A percentile compares a stretch with the other conserved stretches of the same genome.
phyloP scores from a whole-genome alignment of 2,888 invertebrate genomes.

The Polietes domitor region DNA sequence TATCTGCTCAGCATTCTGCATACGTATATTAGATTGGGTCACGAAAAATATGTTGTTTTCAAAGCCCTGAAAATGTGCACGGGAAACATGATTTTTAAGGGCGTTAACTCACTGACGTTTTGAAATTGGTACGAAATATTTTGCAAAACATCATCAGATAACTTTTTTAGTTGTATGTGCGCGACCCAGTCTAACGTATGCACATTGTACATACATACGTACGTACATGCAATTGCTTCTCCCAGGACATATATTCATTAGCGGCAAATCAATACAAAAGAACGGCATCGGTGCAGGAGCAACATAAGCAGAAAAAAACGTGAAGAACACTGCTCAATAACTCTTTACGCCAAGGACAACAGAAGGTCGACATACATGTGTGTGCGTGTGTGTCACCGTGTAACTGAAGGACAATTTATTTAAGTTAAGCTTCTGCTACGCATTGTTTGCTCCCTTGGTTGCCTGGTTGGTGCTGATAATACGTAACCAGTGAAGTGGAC shows the following conservation, averaged over 20 bases:
- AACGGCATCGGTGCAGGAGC: neutral
- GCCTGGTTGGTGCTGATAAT: constrained; percentile 2
- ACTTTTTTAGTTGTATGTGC: too few relatives aligned
- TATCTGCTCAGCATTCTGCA: too few relatives aligned
- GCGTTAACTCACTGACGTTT: too few relatives aligned
- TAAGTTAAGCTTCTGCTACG: neutral
- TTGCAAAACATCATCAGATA: too few relatives aligned
- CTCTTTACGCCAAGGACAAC: constrained; percentile 56
- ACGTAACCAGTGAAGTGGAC: constrained; percentile 44
- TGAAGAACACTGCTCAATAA: constrained; percentile 35
- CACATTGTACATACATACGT: neutral
- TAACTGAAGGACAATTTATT: constrained; percentile 3
- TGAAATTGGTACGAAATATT: too few relatives aligned
- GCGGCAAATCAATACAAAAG: neutral
- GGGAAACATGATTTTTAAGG: too few relatives aligned
- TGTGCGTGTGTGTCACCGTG: neutral
- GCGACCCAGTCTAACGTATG: neutral
- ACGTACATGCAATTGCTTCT: neutral
- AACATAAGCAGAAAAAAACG: constrained; percentile 2
- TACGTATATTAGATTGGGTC: too few relatives aligned
- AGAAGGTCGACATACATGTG: constrained; percentile 49
- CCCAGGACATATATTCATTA: neutral
- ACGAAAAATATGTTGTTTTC: too few relatives aligned
- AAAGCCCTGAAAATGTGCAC: too few relatives aligned
- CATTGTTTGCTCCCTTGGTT: constrained; percentile 3